phyloP scores from a whole-genome alignment of 2,888 invertebrate genomes.

The Microchrysa polita region DNA sequence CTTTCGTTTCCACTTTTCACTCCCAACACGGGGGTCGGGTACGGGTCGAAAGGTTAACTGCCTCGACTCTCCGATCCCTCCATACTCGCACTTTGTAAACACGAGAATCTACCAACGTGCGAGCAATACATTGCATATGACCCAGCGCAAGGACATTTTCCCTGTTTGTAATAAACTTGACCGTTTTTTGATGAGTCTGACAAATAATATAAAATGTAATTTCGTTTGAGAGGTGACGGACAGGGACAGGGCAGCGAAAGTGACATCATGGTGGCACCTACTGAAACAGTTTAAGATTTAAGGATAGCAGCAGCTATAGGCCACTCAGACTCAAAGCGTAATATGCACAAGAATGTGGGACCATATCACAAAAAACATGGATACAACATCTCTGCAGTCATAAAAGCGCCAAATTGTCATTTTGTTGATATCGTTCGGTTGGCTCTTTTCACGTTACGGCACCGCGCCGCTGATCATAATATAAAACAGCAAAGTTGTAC shows the following conservation, averaged over 20 bases:
- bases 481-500: not conserved
- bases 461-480: not conserved
- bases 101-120: too few species aligned
- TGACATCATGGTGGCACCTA: not conserved
- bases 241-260: not conserved
- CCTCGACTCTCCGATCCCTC: not conserved
- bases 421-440: too few species aligned
- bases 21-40: too few species aligned
- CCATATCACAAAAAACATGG: not conserved
- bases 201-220: slow-evolving; percentile 33
- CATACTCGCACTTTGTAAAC: not conserved
- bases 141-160: not conserved
- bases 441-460: too few species aligned
- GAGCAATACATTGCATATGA: slow-evolving; percentile 3
- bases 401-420: not conserved
- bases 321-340: not conserved
- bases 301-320: too few species aligned
- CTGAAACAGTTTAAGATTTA: too few species aligned
- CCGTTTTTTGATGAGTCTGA: slow-evolving; percentile 23
- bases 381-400: slow-evolving; percentile 4
- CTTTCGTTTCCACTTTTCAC: not conserved
- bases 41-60: slow-evolving; percentile 5
- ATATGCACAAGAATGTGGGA: not conserved
- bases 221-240: not conserved
- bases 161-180: slow-evolving; percentile 24